Conservation (phyloP, 1,140 invertebrate genomes). For the Euwallacea similis region DNA sequence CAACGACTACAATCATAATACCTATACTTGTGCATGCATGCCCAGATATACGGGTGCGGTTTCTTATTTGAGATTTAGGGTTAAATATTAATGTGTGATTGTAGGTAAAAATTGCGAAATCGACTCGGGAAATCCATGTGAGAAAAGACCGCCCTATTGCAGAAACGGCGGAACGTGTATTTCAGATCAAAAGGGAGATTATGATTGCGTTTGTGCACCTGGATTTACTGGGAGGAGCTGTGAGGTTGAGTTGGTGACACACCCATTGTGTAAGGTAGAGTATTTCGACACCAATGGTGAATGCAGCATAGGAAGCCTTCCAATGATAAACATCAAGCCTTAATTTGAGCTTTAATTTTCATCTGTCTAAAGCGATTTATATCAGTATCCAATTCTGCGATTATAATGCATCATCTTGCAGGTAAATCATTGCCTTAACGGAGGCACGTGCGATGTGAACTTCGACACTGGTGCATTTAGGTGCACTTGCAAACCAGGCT, state of each 20-base stretch:
- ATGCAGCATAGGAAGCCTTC: too few relatives aligned
- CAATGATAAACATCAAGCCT: too few relatives aligned
- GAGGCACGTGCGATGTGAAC: slow-evolving; percentile 66
- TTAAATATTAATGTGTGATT: not conserved
- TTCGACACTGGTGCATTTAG: slow-evolving; percentile 59
- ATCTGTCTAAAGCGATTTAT: too few relatives aligned
- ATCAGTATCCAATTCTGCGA: too few relatives aligned
- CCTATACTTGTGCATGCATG: slow-evolving; percentile 78
- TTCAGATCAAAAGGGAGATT: slow-evolving; percentile 74
- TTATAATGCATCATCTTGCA: not conserved
- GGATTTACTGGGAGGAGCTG: slow-evolving; percentile 73
- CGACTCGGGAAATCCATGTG: slow-evolving; percentile 74
- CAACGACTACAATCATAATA: slow-evolving; percentile 65
- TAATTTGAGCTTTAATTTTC: too few relatives aligned
- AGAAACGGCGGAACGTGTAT: slow-evolving; percentile 73
- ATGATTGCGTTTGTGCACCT: slow-evolving; percentile 71
- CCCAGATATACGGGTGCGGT: slow-evolving; percentile 56
- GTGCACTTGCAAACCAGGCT: slow-evolving; percentile 66
- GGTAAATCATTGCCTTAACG: slow-evolving; percentile 72
- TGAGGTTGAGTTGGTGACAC: slow-evolving; percentile 71
- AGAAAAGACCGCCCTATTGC: slow-evolving; percentile 57
- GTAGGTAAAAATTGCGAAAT: slow-evolving; percentile 81
- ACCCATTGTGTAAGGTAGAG: slow-evolving; percentile 66
- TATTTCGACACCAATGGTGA: too few relatives aligned
- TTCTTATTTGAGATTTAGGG: too few relatives aligned